A percentile compares a stretch with the other conserved stretches of the same genome.
Evolutionary conservation across 1,140 invertebrate species (phyloP).

Genomic region (Tetramorium alpestre): DNA sequence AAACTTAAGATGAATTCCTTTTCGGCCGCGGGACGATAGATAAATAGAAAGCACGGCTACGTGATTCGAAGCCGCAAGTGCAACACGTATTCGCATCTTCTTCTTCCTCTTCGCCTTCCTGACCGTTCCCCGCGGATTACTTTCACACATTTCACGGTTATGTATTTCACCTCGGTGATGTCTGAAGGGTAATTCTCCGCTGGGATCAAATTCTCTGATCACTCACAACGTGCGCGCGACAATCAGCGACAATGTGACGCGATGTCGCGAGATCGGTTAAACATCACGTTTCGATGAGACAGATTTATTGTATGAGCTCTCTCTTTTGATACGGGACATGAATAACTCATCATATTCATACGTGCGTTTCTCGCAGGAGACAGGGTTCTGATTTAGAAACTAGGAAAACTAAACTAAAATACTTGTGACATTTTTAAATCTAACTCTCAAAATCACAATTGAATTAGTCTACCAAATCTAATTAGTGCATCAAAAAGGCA

Average conservation of each 20-base stretch:
- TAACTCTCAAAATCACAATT: neutral
- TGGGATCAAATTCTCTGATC: conserved; percentile 51
- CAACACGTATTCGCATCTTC: conserved; percentile 53
- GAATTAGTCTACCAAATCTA: neutral
- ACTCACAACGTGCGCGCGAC: conserved; percentile 22
- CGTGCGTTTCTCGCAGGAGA: neutral
- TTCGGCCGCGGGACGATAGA: conserved; percentile 34
- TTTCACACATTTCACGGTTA: conserved; percentile 51
- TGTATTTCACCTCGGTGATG: conserved; percentile 27
- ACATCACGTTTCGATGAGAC: conserved; percentile 23
- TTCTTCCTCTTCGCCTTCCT: neutral
- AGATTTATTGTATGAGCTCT: conserved; percentile 29
- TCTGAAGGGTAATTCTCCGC: conserved; percentile 38
- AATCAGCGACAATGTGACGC: conserved; percentile 14
- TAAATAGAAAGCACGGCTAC: conserved; percentile 55
- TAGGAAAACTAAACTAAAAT: neutral
- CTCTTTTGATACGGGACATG: neutral
- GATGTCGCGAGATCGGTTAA: neutral
- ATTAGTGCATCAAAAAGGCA: neutral
- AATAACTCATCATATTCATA: neutral
- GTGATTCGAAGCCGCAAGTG: conserved; percentile 49
- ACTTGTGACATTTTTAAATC: neutral
- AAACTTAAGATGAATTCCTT: conserved; percentile 55
- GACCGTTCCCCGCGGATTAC: conserved; percentile 27
- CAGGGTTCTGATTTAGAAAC: neutral